phyloP scores from a whole-genome alignment of 2,888 invertebrate species.

The Rhynchonema sp. region DNA sequence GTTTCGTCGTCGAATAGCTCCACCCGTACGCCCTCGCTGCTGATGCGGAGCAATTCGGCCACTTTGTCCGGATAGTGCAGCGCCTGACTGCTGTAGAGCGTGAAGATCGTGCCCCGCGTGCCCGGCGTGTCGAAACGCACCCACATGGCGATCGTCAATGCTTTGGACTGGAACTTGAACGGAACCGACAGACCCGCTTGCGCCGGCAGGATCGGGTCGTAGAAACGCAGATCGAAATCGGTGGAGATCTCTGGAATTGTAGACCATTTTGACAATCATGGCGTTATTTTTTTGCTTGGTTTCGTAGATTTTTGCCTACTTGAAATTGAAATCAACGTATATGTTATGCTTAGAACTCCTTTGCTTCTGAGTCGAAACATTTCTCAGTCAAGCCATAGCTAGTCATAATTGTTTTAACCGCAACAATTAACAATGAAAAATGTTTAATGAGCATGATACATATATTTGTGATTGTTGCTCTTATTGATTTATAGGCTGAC shows the following conservation, averaged over 20 bases:
- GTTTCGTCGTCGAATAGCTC: constrained; percentile 56
- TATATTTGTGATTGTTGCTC: too few species aligned
- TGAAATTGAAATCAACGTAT: too few species aligned
- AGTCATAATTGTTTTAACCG: too few species aligned
- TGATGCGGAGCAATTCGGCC: constrained; percentile 65
- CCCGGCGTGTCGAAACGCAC: constrained; percentile 64
- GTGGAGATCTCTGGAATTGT: constrained; percentile 65
- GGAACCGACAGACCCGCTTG: constrained; percentile 31
- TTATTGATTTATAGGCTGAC: too few species aligned
- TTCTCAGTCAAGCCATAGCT: too few species aligned
- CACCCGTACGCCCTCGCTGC: constrained; percentile 75
- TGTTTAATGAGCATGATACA: too few species aligned
- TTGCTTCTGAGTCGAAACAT: too few species aligned
- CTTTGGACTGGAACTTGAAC: constrained; percentile 39
- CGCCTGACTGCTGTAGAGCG: constrained; percentile 59
- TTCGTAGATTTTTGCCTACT: too few species aligned
- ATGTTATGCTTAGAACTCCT: too few species aligned
- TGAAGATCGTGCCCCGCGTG: constrained; percentile 68
- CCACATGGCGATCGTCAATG: constrained; percentile 81
- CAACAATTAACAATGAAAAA: too few species aligned
- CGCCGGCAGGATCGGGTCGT: constrained; percentile 59
- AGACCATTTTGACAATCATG: too few species aligned
- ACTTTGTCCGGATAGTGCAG: constrained; percentile 47
- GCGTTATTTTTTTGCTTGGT: too few species aligned
- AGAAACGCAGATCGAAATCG: constrained; percentile 90